Evolutionary conservation across 2,888 invertebrate species (phyloP), one percentile per base, ranked within the genome.

Genomic region (Cheilosia soror): DNA sequence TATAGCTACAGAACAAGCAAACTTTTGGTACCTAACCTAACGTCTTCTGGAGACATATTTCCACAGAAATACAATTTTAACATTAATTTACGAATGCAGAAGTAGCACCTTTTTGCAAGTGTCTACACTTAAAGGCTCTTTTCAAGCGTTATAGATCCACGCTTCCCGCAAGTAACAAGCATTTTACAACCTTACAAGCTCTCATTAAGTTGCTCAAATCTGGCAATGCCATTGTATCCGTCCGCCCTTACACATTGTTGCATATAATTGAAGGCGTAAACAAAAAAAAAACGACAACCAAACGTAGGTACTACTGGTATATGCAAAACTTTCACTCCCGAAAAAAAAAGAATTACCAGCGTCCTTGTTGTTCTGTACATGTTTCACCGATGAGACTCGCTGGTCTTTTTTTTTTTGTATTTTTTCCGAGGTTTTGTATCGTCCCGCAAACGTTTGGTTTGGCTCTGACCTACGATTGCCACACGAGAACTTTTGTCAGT

Each of bases 381-480:
- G 57, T 66, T 84, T 49, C 53, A 40, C 57, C 51, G 66, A 66
- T 80, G 75, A 69, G 68, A 66, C 62, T 76, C 58, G 42, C 11
- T 49, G 9, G 53, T 71, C 25, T 42, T 29, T 33, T 58, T 57
- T 65, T 69, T 65, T 76, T 15, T 13, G 7, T 60, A 63, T 27
- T 71, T 85, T 80, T 63, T 13, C 65, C 66, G 80, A 80, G 85
- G 85, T 85, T 85, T 85, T 85, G 85, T 77, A 81, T 81, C 72
- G 76, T 77, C 81, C 85, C 85, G 81, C 85, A 85, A 81, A 62
- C 81, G 72, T 85, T 85, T 85, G 85, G 85, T 85, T 51, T 81
- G 81, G 81, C 76, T 51, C 80, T 81, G 80, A 85, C 85, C 85
- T 85, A 85, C 72, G 85, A 85, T 73, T 77, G 80, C 76, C 76